These are phyloP conservation scores for Bradypus variegatus DNA, from an alignment of 2,797 vertebrate genomes.

Conservation along the genomic window DNA sequence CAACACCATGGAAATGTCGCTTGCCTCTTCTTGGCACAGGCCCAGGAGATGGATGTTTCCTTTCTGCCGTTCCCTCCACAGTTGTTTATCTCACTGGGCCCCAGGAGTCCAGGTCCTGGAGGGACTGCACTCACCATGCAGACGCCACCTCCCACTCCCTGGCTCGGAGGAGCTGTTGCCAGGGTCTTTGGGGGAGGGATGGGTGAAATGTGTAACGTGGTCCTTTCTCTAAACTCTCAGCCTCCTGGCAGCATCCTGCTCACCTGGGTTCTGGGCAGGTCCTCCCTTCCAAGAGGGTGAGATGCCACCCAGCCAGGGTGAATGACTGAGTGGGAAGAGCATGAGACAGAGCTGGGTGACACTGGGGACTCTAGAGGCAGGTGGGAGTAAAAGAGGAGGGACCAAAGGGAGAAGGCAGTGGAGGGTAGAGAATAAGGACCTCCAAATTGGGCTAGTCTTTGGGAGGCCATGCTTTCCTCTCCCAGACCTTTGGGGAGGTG, in stretches of 20 bases:
- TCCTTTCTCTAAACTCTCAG: background rate
- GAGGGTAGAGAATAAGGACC: background rate
- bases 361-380: background rate
- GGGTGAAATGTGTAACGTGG: background rate
- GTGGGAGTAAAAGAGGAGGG: background rate
- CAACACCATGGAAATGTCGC: background rate
- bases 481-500: background rate
- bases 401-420: background rate
- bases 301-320: background rate
- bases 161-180: background rate
- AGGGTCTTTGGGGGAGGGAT: background rate
- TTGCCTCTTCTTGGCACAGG: background rate
- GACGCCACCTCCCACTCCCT: background rate
- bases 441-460: too few species aligned
- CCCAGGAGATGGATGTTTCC: background rate
- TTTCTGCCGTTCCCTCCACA: background rate
- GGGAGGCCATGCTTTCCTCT: background rate
- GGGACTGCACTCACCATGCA: background rate
- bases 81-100: constrained; percentile 46
- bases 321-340: background rate
- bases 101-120: constrained; percentile 9
- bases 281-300: background rate
- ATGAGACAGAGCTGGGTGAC: background rate
- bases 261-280: background rate
- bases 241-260: background rate